Conservation (phyloP, 1,140 invertebrate species). For the Eufriesea mexicana region DNA sequence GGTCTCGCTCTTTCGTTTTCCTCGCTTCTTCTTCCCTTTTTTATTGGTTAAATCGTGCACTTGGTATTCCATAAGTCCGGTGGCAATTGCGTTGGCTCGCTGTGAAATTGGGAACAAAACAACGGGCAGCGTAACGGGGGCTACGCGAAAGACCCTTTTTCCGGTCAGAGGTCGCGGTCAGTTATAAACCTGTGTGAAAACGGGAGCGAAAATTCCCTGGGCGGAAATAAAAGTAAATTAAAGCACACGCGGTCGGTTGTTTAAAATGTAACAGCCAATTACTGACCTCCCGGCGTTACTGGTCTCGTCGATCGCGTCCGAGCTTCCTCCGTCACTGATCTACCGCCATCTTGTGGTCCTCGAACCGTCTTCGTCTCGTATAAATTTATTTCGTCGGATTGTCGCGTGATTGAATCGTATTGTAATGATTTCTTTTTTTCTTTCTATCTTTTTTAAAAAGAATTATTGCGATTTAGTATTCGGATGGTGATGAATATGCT, state of each 20-base stretch:
- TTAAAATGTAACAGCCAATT: slow-evolving; percentile 75
- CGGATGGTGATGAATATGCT: no score
- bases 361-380: neutral
- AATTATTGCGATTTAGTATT: no score
- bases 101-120: slow-evolving; percentile 60
- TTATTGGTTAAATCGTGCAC: slow-evolving; percentile 25
- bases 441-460: no score
- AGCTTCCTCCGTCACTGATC: slow-evolving; percentile 33
- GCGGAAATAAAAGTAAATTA: slow-evolving; percentile 73
- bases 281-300: slow-evolving; percentile 51
- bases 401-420: no score
- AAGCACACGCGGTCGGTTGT: slow-evolving; percentile 62
- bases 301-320: slow-evolving; percentile 41
- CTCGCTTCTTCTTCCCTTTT: neutral
- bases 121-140: slow-evolving; percentile 15
- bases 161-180: slow-evolving; percentile 28
- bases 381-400: no score
- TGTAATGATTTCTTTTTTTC: neutral
- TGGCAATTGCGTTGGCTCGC: slow-evolving; percentile 2
- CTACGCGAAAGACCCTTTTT: slow-evolving; percentile 48
- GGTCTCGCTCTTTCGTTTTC: neutral
- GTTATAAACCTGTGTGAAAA: slow-evolving; percentile 66
- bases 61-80: slow-evolving; percentile 1
- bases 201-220: slow-evolving; percentile 66
- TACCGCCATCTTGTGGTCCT: neutral